Evolutionary conservation across 2,888 invertebrate genomes (phyloP), one percentile per base, ranked within the genome.

Genomic region (Leucophora obtusa): DNA sequence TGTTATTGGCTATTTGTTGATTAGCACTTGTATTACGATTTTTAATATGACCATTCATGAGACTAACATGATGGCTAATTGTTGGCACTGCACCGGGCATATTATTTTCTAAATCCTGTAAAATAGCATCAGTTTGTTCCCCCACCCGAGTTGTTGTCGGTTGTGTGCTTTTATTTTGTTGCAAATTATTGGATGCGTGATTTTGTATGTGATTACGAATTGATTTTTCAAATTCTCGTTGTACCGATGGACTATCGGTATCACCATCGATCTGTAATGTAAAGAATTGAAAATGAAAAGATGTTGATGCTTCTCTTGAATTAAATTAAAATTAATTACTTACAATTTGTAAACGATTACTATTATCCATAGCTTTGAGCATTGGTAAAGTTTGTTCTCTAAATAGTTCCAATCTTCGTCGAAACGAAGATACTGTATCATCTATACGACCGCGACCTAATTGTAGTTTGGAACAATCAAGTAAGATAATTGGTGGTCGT

Each of bases 381-480:
- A 97, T 96, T 1, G 97, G 97, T 84, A 98, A 91, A 0, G 96
- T 96, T 73, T 95, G 93, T 86, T 96, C 96, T 0, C 97, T 92
- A 91, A 98, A 98, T 79, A 96, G 93, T 89, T 96, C 96, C 65
- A 98, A 91, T 33, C 97, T 92, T 73, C 95, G 92, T 51, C 96
- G 92, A 89, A 97, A 96, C 0, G 97, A 96, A 9, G 95, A 95
- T 24, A 96, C 95, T 9, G 95, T 95, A 90, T 97, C 97, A 87
- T 97, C 97, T 14, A 95, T 92, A 33, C 96, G 91, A 0, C 96
- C 96, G 28, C 96, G 93, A 0, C 96, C 96, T 58, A 96, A 91
- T 89, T 97, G 96, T 76, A 97, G 92, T 89, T 97, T 97, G 0
- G 97, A 97, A 87, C 97, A 97, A 91, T 98, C 98, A 85, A 98